Conservation (phyloP, 2,888 invertebrate species). For the Agrilus biguttatus region DNA sequence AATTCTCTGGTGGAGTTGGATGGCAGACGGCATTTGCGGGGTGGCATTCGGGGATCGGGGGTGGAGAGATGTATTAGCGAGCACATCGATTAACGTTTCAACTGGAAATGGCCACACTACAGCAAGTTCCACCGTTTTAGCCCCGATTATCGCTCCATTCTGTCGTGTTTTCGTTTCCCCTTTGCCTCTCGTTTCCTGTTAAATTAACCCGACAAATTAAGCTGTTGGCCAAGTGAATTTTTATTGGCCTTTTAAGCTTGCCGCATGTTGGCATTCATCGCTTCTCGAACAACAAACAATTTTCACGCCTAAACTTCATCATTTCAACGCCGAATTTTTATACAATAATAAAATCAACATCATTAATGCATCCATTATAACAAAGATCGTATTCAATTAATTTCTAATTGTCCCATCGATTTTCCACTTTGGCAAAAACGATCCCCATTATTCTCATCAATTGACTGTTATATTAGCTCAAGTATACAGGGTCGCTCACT, state of each 20-base stretch:
- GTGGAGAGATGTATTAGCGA: conserved; percentile 20
- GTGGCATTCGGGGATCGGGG: conserved; percentile 6
- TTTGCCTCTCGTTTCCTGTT: conserved; percentile 1
- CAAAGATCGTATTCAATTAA: too few species aligned
- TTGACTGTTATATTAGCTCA: too few species aligned
- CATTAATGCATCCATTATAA: background rate
- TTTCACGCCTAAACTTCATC: too few species aligned
- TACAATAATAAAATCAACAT: background rate
- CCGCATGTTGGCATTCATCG: too few species aligned
- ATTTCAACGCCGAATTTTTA: background rate
- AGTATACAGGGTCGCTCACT: too few species aligned
- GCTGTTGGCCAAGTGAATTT: too few species aligned
- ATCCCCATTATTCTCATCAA: too few species aligned
- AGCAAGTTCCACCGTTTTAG: conserved; percentile 17
- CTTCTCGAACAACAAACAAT: too few species aligned
- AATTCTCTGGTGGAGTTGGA: conserved; percentile 9
- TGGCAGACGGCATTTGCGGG: conserved; percentile 6
- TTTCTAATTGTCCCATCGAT: too few species aligned
- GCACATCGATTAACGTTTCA: conserved; percentile 28
- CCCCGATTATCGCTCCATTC: conserved; percentile 22
- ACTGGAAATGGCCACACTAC: conserved; percentile 27
- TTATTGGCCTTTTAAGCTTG: too few species aligned
- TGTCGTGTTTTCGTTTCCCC: conserved; percentile 19
- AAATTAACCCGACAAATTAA: conserved; percentile 11
- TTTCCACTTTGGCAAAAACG: too few species aligned